phyloP scores from a whole-genome alignment of 2,888 invertebrate species.

The Pseudococcus longispinus region DNA sequence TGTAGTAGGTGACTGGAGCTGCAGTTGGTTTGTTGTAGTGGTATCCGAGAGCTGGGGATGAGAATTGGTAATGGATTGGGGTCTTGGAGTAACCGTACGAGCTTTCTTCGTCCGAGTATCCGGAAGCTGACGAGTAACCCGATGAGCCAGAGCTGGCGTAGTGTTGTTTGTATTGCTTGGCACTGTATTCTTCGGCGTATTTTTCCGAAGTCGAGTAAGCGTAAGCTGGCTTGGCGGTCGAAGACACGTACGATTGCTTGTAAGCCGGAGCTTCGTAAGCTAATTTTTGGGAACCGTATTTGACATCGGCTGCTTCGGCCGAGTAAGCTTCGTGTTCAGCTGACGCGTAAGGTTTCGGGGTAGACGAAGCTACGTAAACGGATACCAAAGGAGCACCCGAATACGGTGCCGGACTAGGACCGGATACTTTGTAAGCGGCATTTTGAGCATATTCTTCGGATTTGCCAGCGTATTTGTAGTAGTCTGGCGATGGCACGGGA shows the following conservation, averaged over 20 bases:
- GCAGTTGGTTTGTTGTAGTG: conserved; percentile 4
- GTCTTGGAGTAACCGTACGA: conserved; percentile 38
- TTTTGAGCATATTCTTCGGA: conserved; percentile 9
- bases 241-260: conserved; percentile 18
- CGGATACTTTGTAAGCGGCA: not conserved
- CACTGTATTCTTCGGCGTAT: conserved; percentile 45
- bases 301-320: conserved; percentile 41
- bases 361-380: conserved; percentile 51
- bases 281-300: conserved; percentile 43
- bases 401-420: conserved; percentile 47
- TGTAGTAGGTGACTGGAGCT: conserved; percentile 21
- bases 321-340: conserved; percentile 33
- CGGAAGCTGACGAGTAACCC: conserved; percentile 32
- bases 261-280: not conserved
- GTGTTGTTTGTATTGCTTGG: conserved; percentile 40
- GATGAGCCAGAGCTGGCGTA: not conserved
- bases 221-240: conserved; percentile 47
- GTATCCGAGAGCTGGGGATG: conserved; percentile 47
- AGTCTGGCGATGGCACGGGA: conserved; percentile 8
- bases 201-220: conserved; percentile 50
- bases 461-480: conserved; percentile 34
- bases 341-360: conserved; percentile 38
- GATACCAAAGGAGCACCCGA: conserved; percentile 33
- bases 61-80: conserved; percentile 49
- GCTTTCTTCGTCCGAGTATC: conserved; percentile 12